These are phyloP conservation scores for Myotis findleyi DNA, from an alignment of 2,797 vertebrate genomes.

Conservation along the genomic window DNA sequence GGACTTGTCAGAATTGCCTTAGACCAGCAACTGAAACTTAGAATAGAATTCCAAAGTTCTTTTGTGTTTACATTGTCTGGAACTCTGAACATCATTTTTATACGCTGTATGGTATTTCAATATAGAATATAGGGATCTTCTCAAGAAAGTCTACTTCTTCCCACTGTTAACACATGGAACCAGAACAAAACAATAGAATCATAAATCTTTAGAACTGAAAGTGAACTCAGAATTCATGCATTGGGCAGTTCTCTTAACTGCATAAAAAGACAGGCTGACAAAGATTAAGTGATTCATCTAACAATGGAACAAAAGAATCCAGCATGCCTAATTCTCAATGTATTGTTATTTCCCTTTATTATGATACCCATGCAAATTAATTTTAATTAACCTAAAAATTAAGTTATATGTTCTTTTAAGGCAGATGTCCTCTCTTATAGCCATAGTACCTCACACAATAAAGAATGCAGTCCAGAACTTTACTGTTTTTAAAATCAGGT, in stretches of 20 bases:
- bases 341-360: background rate
- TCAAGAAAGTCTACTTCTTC: conserved; percentile 3
- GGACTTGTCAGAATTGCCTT: background rate
- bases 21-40: background rate
- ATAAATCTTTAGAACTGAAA: background rate
- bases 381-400: background rate
- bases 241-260: background rate
- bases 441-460: background rate
- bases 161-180: background rate
- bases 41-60: background rate
- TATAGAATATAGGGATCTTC: background rate
- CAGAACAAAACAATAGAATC: background rate
- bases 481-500: background rate
- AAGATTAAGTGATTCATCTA: background rate
- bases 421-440: background rate
- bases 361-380: background rate
- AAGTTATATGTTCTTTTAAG: background rate
- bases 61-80: background rate
- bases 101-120: background rate
- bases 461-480: background rate
- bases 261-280: background rate
- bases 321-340: background rate
- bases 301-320: background rate
- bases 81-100: background rate
- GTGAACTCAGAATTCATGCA: background rate